Base-by-base conservation (phyloP, 2,888 invertebrate species). In the Dicranocentrus wangi region DNA sequence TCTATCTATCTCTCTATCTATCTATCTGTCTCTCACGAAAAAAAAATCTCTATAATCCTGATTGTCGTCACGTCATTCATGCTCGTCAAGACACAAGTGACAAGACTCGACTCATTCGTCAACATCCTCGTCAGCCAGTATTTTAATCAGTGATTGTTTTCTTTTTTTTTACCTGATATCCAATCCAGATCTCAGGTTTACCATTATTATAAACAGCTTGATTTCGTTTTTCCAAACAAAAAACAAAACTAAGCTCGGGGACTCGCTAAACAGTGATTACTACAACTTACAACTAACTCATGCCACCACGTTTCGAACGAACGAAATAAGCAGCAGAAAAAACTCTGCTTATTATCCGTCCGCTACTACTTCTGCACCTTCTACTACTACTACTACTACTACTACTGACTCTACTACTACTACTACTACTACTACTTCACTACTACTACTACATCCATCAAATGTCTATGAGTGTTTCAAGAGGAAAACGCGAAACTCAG, bases 371-470 rank as follows among this genome's bases (percentile, higher is more conserved):
- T 28, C 60, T 51, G 28, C 28, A 23, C 32, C 32, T 28, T 60
- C 60, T 60, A 55, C 60, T 60, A 60, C 60, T 60, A 17, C 51
- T 51, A 15, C 51, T 51, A 51, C 51, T 51, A 51, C 51, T 17
- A n/a, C 51, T 51, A n/a, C n/a, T n/a, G n/a, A n/a, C 60, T 5
- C 60, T 32, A 15, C 60, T 32, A 28, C 60, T 32, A 15, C 60
- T 51, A 60, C 28, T 17, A n/a, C 32, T 28, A 28, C 60, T 60
- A 55, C 60, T 60, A 60, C 60, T 60, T n/a, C n/a, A n/a, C n/a
- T n/a, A n/a, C n/a, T 43, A 28, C 63, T 53, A 13, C 63, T 63
- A 43, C 63, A 42, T 17, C 21, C 63, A 23, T 42, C 21, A 21
- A n/a, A 28, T 25, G 60, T 28, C 23, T 60, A n/a, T n/a, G n/a